Evolutionary conservation across 1,140 invertebrate genomes (phyloP), one percentile per base, ranked within the genome.

Genomic region (Zaprionus nigranus): DNA sequence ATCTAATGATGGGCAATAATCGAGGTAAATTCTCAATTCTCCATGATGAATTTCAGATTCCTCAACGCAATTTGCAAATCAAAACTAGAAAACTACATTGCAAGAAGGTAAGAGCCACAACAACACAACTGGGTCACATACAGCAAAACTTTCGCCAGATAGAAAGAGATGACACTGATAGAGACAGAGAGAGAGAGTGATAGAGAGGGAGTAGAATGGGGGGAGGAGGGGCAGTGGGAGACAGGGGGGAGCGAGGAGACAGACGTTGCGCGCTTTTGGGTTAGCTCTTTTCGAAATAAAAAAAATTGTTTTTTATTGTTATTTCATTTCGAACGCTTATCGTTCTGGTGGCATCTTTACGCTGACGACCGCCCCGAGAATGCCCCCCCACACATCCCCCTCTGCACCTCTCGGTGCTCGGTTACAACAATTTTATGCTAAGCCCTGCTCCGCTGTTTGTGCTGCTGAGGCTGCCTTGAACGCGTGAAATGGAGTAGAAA

Each of bases 401-500:
- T 1, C 53, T 22, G 20, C 46, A 22, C 2, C 12, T 15, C 13
- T 3, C 3, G 24, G 11, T 56, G 15, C 13, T 15, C 7, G 24
- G 11, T 56, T 24, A 15, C 62, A 66, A 46, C 22, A 15, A 28
- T 43, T 56, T 46, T 61, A 46, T 74, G 65, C 49, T 66, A 59
- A 51, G 70, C 51, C 63, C 57, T 40, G 26, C 36, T n/a, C 13
- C 24, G 17, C 53, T 43, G 12, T 56, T 40, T 30, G 38, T 40
- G 54, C 54, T 58, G 24, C 30, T 58, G 28, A 61, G 40, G 62
- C 68, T 84, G 85, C 85, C 85, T 88, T 88, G 85, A 88, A 88
- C 78, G 81, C 85, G 85, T 85, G 85, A 88, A 88, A 88, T 88
- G 85, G 85, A 88, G 85, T 88, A 88, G 85, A 88, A 88, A 88